Evolutionary conservation across 2,888 invertebrate species (phyloP).

Genomic region (Heliconius sara): DNA sequence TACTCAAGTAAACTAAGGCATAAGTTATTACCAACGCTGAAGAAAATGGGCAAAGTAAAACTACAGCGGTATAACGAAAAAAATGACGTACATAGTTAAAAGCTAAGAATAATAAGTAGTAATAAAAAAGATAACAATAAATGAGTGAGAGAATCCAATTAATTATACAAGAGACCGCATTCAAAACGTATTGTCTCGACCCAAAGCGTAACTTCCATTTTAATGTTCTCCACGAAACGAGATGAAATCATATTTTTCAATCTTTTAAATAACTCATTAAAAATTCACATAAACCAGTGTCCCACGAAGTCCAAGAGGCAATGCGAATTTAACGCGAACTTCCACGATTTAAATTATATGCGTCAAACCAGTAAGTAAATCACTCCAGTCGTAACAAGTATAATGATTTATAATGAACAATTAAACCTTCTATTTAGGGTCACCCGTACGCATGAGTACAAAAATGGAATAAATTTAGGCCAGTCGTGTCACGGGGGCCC

Average conservation of each 20-base stretch:
- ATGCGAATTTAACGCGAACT: slow-evolving; percentile 62
- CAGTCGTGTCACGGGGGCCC: too few species aligned
- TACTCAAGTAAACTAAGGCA: too few species aligned
- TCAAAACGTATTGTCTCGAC: slow-evolving; percentile 26
- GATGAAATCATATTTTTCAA: slow-evolving; percentile 59
- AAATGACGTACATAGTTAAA: too few species aligned
- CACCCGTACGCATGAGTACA: slow-evolving; percentile 55
- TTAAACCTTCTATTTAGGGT: slow-evolving; percentile 77
- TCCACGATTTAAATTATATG: slow-evolving; percentile 72
- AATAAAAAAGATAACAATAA: slow-evolving; percentile 10
- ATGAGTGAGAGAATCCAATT: not conserved
- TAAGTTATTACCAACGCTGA: too few species aligned
- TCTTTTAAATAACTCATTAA: slow-evolving; percentile 74
- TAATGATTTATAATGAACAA: slow-evolving; percentile 81
- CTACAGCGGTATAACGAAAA: too few species aligned
- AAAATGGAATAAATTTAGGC: slow-evolving; percentile 71
- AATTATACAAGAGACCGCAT: slow-evolving; percentile 17
- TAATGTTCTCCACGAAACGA: slow-evolving; percentile 42
- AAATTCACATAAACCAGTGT: slow-evolving; percentile 67
- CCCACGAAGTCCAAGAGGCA: slow-evolving; percentile 63
- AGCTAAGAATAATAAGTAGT: not conserved
- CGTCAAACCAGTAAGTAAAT: slow-evolving; percentile 82
- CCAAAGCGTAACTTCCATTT: slow-evolving; percentile 36
- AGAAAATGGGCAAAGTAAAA: not conserved
- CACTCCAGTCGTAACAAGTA: slow-evolving; percentile 74